These are phyloP conservation scores for Phragmatobia fuliginosa DNA, from an alignment of 2,888 invertebrate genomes.

Conservation along the genomic window DNA sequence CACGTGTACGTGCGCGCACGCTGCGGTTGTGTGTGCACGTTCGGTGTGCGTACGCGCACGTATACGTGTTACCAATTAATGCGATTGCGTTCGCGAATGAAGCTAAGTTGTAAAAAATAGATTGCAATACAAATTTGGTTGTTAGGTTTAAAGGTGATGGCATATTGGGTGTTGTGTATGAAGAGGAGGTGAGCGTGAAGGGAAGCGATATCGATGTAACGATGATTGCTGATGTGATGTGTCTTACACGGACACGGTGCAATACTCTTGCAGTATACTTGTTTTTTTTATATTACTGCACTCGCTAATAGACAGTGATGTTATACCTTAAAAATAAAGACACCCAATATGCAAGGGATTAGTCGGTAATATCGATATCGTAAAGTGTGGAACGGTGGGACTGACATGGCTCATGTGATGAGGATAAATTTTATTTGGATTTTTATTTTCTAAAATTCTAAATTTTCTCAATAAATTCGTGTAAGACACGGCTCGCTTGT, in stretches of 20 bases:
- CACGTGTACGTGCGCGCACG: conserved; percentile 36
- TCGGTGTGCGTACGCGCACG: conserved; percentile 50
- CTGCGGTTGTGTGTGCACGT: conserved; percentile 32
- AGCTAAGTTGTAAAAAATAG: conserved; percentile 82
- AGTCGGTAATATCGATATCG: conserved; percentile 74
- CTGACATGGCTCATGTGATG: conserved; percentile 84
- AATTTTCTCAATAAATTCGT: conserved; percentile 77
- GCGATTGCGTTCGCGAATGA: conserved; percentile 66
- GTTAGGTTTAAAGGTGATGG: conserved; percentile 72
- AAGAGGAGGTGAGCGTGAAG: conserved; percentile 55
- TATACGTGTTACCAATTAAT: conserved; percentile 55
- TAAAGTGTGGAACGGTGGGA: conserved; percentile 73
- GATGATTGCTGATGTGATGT: conserved; percentile 27
- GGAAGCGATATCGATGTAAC: conserved; percentile 36
- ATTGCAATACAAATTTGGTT: conserved; percentile 80
- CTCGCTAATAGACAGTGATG: conserved; percentile 21
- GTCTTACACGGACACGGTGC: conserved; percentile 36
- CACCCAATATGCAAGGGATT: conserved; percentile 71
- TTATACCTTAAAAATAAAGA: conserved; percentile 23
- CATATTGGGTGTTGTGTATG: conserved; percentile 85
- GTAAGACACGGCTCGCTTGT: conserved; percentile 80
- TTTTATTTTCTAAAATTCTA: conserved; percentile 52
- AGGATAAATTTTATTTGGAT: conserved; percentile 73
- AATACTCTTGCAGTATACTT: conserved; percentile 33
- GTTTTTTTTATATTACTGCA: conserved; percentile 24